Base-by-base conservation (phyloP, 1,140 invertebrate genomes). In the Chironomus striatipennis region DNA sequence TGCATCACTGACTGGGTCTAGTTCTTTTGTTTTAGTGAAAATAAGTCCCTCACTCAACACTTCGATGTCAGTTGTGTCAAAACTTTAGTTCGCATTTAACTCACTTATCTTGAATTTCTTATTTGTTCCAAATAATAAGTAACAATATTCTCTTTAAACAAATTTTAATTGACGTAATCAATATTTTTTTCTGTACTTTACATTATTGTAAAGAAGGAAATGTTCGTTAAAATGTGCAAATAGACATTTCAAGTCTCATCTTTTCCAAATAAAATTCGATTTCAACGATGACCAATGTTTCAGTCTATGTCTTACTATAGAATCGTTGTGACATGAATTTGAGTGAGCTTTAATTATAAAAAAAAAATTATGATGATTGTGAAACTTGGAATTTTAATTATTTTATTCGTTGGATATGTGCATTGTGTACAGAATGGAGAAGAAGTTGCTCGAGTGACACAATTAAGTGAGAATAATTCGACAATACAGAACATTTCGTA, bases 251-350 rank as follows among this genome's bases (percentile, higher is more conserved):
- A 34, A 34, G 24, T 34, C 24, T 34, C 24, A 34, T 34, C 24
- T 2, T 57, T n/a, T 57, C n/a, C 47, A 57, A 57, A 57, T 57
- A 57, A 57, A 57, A n/a, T 57, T 57, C 47, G 47, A 12, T 57
- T n/a, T 57, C 47, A 57, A 57, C 47, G n/a, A 57, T 57, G 47
- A 57, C 47, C 47, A 57, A 10, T 15, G 47, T 57, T 57, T 57
- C 47, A 57, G 47, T 57, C 47, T 12, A 34, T 34, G 24, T 34
- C 24, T 34, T 34, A 34, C 24, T 34, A 57, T 57, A 57, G 47
- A 57, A 57, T 57, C 47, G n/a, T 57, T 57, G 4, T 12, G 47
- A 57, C 47, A 57, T 57, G 47, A 57, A 57, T n/a, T 34, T 34
- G 24, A 57, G 47, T 57, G 47, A 57, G 12, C 47, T 34, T 34